A percentile compares a stretch with the other conserved stretches of the same genome.
Evolutionary conservation across 2,113 vertebrate species (phyloP).

Genomic region (Scopus umbretta): DNA sequence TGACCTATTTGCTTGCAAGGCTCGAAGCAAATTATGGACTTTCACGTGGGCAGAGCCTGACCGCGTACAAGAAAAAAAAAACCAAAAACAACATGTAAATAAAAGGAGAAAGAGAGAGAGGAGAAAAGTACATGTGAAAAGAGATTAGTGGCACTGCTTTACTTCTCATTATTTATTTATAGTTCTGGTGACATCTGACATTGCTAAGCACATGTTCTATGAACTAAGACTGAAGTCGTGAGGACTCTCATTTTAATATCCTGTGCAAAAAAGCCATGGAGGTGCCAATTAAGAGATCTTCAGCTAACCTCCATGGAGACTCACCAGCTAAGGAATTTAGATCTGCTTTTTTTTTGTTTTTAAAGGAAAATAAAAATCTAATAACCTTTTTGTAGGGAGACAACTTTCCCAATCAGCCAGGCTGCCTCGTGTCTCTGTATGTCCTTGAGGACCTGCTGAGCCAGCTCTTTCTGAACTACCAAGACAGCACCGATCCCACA

Average conservation of each 20-base stretch:
- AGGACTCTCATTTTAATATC: background rate
- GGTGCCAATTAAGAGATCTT: background rate
- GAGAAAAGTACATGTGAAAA: background rate
- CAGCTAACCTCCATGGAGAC: background rate
- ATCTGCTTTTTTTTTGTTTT: background rate
- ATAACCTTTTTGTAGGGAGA: conserved; percentile 74
- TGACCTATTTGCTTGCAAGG: conserved; percentile 52
- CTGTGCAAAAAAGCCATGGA: background rate
- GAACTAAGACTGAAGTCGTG: background rate
- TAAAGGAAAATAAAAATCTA: background rate
- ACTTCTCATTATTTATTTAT: background rate
- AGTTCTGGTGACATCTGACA: background rate
- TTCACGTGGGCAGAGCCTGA: conserved; percentile 66
- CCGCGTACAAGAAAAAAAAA: background rate
- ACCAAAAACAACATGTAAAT: background rate
- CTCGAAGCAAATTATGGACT: conserved; percentile 67
- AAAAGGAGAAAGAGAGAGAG: background rate
- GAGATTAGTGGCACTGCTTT: background rate
- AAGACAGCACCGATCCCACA: conserved; percentile 89
- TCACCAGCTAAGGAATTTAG: background rate
- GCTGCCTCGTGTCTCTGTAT: conserved; percentile 78
- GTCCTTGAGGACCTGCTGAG: conserved; percentile 77
- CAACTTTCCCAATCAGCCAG: conserved; percentile 86
- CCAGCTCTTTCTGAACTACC: conserved; percentile 75
- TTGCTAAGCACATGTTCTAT: background rate